Evolutionary conservation across 2,888 invertebrate genomes (phyloP).

Genomic region (Ischnus inquisitorius): DNA sequence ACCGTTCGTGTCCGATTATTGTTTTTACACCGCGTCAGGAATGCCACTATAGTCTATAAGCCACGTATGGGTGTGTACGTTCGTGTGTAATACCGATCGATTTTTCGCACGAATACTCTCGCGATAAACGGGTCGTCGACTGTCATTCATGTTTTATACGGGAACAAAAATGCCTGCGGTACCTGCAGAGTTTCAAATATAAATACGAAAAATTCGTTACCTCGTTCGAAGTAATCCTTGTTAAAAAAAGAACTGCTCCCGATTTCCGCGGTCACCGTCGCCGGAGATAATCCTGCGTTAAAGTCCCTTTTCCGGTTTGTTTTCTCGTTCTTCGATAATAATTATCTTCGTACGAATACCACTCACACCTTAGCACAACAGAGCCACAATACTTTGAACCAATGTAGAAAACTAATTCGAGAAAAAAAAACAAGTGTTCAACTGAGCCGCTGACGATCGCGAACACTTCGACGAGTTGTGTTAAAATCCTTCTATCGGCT

Average conservation of each 20-base stretch:
- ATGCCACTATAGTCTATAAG: neutral
- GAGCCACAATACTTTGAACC: neutral
- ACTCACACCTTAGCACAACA: neutral
- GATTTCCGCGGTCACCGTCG: neutral
- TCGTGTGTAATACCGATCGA: slow-evolving; percentile 17
- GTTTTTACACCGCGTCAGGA: slow-evolving; percentile 2
- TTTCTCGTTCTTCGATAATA: neutral
- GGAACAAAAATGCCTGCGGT: neutral
- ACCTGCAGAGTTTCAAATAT: neutral
- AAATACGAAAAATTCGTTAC: slow-evolving; percentile 33
- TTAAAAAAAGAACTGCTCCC: slow-evolving; percentile 11
- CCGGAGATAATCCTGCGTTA: slow-evolving; percentile 56
- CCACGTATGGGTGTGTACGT: neutral
- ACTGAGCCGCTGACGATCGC: neutral
- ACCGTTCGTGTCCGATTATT: slow-evolving; percentile 3
- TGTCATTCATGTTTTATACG: neutral
- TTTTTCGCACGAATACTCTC: neutral
- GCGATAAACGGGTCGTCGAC: slow-evolving; percentile 16
- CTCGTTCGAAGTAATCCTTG: slow-evolving; percentile 57
- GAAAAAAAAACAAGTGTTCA: neutral
- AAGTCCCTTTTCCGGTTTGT: neutral
- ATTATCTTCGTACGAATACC: slow-evolving; percentile 4
- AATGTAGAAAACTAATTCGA: neutral
- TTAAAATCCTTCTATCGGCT: neutral
- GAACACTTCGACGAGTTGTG: neutral